These are phyloP conservation scores for Oreochromis grahami DNA, from an alignment of 2,797 vertebrate genomes.

Conservation along the genomic window DNA sequence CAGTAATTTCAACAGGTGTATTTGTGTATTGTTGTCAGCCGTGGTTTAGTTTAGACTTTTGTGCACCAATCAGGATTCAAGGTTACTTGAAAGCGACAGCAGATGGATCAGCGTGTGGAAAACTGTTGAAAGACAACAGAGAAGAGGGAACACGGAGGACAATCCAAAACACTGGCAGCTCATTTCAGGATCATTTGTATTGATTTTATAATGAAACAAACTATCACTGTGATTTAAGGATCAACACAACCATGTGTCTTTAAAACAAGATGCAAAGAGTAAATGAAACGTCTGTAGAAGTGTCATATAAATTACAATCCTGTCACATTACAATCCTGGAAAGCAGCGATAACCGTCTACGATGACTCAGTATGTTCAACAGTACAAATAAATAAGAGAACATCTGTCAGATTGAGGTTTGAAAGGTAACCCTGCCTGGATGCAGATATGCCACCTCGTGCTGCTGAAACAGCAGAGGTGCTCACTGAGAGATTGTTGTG, in stretches of 20 bases:
- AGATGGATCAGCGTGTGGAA: not conserved
- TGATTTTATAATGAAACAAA: slow-evolving; percentile 48
- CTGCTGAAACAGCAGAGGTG: slow-evolving; percentile 46
- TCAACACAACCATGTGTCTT: slow-evolving; percentile 29
- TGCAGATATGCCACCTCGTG: slow-evolving; percentile 21
- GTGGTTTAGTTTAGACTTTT: not conserved
- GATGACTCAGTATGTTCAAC: slow-evolving; percentile 40
- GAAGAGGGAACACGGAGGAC: not conserved
- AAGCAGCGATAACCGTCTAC: slow-evolving; percentile 53
- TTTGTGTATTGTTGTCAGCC: not conserved
- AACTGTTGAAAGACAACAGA: not conserved
- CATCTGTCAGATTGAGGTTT: slow-evolving; percentile 39
- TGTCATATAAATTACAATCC: slow-evolving; percentile 59
- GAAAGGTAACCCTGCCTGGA: slow-evolving; percentile 39
- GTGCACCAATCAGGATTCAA: not conserved
- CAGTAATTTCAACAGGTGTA: not conserved
- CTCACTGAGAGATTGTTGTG: slow-evolving; percentile 48
- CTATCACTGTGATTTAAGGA: slow-evolving; percentile 17
- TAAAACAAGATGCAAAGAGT: slow-evolving; percentile 38
- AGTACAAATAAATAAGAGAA: slow-evolving; percentile 56
- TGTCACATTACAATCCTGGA: slow-evolving; percentile 57
- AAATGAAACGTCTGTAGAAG: slow-evolving; percentile 13
- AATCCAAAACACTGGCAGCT: not conserved
- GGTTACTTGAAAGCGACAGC: not conserved
- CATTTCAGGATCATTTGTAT: slow-evolving; percentile 40